Evolutionary conservation across 1,140 invertebrate species (phyloP).

Genomic region (Drosophila repletoides): DNA sequence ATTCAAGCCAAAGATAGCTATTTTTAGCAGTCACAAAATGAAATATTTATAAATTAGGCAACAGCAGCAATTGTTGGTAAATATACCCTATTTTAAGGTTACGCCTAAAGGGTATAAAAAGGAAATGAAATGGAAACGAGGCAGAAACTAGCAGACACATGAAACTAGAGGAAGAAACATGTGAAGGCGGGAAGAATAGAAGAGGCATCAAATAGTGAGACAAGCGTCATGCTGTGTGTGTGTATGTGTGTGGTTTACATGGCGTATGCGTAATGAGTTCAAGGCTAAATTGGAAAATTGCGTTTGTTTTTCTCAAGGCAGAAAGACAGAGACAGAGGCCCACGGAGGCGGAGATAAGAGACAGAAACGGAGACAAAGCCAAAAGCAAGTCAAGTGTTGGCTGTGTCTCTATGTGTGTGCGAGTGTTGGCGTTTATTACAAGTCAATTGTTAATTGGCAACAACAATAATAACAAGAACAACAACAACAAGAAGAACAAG

Average conservation of each 20-base stretch:
- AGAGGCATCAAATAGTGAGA: neutral
- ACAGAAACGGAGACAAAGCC: constrained; percentile 6
- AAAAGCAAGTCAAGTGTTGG: constrained; percentile 25
- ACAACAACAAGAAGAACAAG: neutral
- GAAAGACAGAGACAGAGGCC: neutral
- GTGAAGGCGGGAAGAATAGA: neutral
- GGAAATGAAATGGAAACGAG: constrained; percentile 54
- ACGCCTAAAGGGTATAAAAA: too few species aligned
- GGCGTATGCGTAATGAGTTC: constrained; percentile 73
- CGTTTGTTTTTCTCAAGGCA: constrained; percentile 34
- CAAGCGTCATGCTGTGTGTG: constrained; percentile 2
- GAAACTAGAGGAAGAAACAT: neutral
- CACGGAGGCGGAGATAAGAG: too few species aligned
- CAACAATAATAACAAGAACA: constrained; percentile 4
- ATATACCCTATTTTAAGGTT: too few species aligned
- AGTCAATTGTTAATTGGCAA: constrained; percentile 72
- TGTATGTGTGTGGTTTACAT: constrained; percentile 12
- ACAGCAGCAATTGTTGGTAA: too few species aligned
- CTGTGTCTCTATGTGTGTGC: constrained; percentile 8
- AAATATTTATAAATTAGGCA: too few species aligned
- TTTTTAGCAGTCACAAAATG: too few species aligned
- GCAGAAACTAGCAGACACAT: constrained; percentile 11
- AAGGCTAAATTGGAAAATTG: constrained; percentile 57
- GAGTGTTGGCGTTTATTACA: constrained; percentile 57
- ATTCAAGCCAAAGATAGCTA: too few species aligned